Conservation (phyloP, 2,797 vertebrate species). For the Xyrichtys novacula region DNA sequence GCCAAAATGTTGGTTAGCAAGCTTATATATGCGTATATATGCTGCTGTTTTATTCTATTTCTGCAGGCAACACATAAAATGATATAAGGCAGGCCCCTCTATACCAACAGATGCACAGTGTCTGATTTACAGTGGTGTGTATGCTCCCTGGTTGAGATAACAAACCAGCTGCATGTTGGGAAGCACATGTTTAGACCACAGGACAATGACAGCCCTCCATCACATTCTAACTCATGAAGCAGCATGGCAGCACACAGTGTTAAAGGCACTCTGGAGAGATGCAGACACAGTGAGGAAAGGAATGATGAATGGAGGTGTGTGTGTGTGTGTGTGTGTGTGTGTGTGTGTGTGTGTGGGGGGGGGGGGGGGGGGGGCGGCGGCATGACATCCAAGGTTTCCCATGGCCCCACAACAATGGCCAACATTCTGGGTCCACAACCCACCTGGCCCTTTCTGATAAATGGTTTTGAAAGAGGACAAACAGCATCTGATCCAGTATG, state of each 20-base stretch:
- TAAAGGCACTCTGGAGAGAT: slow-evolving; percentile 73
- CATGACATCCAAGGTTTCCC: slow-evolving; percentile 68
- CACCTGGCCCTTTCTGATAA: slow-evolving; percentile 82
- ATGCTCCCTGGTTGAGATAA: slow-evolving; percentile 63
- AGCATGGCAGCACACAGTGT: slow-evolving; percentile 50
- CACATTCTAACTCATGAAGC: slow-evolving; percentile 69
- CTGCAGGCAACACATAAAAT: slow-evolving; percentile 62
- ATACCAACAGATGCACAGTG: slow-evolving; percentile 7
- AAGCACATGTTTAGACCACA: slow-evolving; percentile 68
- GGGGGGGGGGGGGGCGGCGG: slow-evolving; percentile 16
- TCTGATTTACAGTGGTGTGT: slow-evolving; percentile 41
- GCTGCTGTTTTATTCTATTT: slow-evolving; percentile 54
- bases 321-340: no score
- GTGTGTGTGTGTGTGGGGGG: no score
- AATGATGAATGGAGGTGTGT: slow-evolving; percentile 76
- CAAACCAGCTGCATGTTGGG: slow-evolving; percentile 38
- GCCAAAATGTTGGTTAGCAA: slow-evolving; percentile 71
- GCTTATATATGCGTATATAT: no score
- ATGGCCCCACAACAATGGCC: slow-evolving; percentile 76
- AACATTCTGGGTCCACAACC: slow-evolving; percentile 76
- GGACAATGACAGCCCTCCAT: slow-evolving; percentile 74
- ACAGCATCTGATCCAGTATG: slow-evolving; percentile 47
- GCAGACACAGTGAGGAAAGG: slow-evolving; percentile 63
- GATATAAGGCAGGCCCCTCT: slow-evolving; percentile 56
- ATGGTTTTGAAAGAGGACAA: slow-evolving; percentile 71